phyloP scores from a whole-genome alignment of 2,888 invertebrate species.

The Galerucella pusilla region DNA sequence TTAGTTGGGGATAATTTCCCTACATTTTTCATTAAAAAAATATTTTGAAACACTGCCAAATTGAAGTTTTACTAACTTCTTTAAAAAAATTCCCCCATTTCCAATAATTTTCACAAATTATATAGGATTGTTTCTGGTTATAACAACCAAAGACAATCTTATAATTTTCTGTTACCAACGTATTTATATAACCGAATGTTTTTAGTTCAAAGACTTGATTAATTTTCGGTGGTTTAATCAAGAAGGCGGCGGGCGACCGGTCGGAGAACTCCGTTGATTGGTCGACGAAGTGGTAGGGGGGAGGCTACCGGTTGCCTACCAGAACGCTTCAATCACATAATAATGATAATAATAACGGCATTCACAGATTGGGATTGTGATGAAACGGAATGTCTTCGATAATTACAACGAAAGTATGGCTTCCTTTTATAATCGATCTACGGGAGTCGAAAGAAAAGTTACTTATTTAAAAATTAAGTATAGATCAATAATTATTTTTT shows the following conservation, averaged over 20 bases:
- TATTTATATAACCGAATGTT: neutral
- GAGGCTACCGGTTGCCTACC: conserved; percentile 61
- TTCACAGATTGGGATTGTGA: conserved; percentile 13
- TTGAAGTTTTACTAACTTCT: too few species aligned
- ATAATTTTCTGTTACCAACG: neutral
- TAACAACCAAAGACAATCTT: too few species aligned
- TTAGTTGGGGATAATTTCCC: too few species aligned
- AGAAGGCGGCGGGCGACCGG: conserved; percentile 21
- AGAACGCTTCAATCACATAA: conserved; percentile 60
- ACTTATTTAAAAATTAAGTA: too few species aligned
- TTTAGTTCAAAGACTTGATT: conserved; percentile 5
- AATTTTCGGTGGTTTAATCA: conserved; percentile 22
- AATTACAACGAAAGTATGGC: conserved; percentile 19
- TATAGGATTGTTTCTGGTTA: too few species aligned
- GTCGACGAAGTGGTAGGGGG: conserved; percentile 45
- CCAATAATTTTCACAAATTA: too few species aligned
- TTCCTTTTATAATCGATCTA: conserved; percentile 7
- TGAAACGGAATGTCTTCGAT: conserved; percentile 18
- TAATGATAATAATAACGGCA: conserved; percentile 62
- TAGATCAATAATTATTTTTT: too few species aligned
- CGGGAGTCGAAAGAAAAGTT: neutral
- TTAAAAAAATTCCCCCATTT: too few species aligned
- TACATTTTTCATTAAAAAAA: too few species aligned
- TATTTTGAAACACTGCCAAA: too few species aligned
- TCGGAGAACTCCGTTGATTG: conserved; percentile 48